Conservation (phyloP, 2,888 invertebrate genomes). For the Caenorhabditis zanzibari region DNA sequence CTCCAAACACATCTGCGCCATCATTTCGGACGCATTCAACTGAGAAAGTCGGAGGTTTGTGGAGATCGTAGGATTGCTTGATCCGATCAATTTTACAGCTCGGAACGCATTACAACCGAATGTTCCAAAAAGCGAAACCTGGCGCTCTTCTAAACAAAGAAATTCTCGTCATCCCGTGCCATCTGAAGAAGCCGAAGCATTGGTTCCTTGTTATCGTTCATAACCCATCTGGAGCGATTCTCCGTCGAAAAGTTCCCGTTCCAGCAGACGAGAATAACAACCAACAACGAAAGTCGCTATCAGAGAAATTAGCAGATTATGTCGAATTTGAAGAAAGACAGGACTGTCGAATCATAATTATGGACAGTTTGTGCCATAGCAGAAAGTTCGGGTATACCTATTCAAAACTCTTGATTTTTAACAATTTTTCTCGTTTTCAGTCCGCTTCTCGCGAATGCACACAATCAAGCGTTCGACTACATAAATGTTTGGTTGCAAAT, state of each 20-base stretch:
- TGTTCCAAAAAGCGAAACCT: constrained; percentile 2
- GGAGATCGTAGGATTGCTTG: neutral
- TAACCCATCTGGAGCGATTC: constrained; percentile 44
- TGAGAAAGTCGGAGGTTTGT: constrained; percentile 36
- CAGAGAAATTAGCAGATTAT: neutral
- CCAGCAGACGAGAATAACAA: neutral
- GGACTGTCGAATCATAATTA: constrained; percentile 43
- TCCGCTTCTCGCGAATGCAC: neutral
- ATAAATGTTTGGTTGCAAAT: constrained; percentile 42
- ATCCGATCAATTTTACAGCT: constrained; percentile 1
- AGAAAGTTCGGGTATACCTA: constrained; percentile 18
- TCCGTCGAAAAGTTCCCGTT: neutral
- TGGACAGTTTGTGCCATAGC: constrained; percentile 27
- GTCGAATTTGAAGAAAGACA: neutral
- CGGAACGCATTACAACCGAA: constrained; percentile 2
- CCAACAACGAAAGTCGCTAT: neutral
- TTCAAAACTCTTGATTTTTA: neutral
- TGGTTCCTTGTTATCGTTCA: constrained; percentile 52
- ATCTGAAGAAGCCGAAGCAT: constrained; percentile 36
- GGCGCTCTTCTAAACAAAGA: constrained; percentile 13
- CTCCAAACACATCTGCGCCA: neutral
- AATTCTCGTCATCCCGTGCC: constrained; percentile 35
- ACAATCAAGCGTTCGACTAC: constrained; percentile 14
- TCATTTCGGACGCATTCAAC: neutral
- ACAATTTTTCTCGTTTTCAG: constrained; percentile 10